A percentile compares a stretch with the other conserved stretches of the same genome.
phyloP scores from a whole-genome alignment of 2,797 vertebrate genomes.

The Eospalax fontanierii region DNA sequence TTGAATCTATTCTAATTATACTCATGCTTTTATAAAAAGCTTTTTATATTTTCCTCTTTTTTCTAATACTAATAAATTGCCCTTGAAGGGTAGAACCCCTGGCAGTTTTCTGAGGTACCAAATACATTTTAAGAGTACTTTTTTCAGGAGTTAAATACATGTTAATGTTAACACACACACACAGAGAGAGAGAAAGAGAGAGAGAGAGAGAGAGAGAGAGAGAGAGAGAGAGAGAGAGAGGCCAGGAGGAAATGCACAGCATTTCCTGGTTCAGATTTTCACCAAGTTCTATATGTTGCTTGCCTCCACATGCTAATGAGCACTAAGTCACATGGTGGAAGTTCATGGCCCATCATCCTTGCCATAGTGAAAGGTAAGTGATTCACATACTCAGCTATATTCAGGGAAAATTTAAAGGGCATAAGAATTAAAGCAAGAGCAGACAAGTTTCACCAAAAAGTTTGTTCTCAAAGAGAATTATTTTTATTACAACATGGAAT shows the following conservation, averaged over 20 bases:
- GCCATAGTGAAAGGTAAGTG: background rate
- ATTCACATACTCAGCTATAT: background rate
- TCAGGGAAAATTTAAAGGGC: background rate
- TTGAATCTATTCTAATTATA: conserved; percentile 65
- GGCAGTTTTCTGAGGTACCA: background rate
- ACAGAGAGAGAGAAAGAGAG: background rate
- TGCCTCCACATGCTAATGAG: background rate
- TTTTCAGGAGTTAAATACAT: conserved; percentile 2
- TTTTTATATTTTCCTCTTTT: conserved; percentile 53
- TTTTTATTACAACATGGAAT: background rate
- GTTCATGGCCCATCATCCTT: background rate
- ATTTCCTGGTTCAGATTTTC: background rate
- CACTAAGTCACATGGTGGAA: background rate
- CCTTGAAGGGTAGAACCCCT: conserved; percentile 34
- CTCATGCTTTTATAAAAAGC: conserved; percentile 57
- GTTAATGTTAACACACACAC: background rate
- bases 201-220: background rate
- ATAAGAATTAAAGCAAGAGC: background rate
- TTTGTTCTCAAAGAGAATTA: background rate
- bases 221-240: background rate
- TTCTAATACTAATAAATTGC: background rate
- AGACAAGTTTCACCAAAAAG: background rate
- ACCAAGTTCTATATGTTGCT: background rate
- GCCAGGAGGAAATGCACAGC: too few relatives aligned
- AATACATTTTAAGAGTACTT: conserved; percentile 30